phyloP scores from a whole-genome alignment of 2,888 invertebrate genomes.

The Zootermopsis nevadensis region DNA sequence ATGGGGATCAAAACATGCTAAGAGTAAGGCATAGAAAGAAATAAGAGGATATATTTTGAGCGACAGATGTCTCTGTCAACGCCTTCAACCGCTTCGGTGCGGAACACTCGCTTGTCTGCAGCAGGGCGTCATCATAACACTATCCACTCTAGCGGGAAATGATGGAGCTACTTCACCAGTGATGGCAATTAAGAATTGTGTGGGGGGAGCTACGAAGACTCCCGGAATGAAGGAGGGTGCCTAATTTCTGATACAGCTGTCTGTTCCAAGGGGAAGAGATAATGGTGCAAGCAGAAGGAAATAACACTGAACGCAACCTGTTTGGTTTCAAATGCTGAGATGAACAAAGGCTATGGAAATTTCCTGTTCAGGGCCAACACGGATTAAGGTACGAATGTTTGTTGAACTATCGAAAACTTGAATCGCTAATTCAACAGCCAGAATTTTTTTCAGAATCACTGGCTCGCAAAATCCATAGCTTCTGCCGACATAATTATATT shows the following conservation, averaged over 20 bases:
- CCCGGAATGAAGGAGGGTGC: not conserved
- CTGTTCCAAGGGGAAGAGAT: not conserved
- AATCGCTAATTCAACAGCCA: too few relatives aligned
- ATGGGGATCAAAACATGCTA: not conserved
- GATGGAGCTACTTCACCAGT: conserved; percentile 39
- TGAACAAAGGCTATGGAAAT: too few relatives aligned
- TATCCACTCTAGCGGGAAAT: conserved; percentile 47
- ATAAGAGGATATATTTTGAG: conserved; percentile 17
- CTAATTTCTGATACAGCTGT: not conserved
- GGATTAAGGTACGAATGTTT: too few relatives aligned
- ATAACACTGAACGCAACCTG: not conserved
- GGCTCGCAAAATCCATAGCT: too few relatives aligned
- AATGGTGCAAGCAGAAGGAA: not conserved
- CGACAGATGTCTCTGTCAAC: conserved; percentile 40
- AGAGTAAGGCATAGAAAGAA: not conserved
- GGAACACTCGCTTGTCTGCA: not conserved
- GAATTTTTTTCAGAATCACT: too few relatives aligned
- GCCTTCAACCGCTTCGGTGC: not conserved
- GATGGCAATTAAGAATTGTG: conserved; percentile 37
- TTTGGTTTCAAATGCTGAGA: too few relatives aligned
- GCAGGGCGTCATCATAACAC: conserved; percentile 9
- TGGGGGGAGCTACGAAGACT: not conserved
- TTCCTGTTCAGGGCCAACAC: too few relatives aligned
- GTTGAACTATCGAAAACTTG: too few relatives aligned
- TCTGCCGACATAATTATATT: too few relatives aligned